Conservation (phyloP, 64 coral and sea anemone species). For the Porites australiensis region DNA sequence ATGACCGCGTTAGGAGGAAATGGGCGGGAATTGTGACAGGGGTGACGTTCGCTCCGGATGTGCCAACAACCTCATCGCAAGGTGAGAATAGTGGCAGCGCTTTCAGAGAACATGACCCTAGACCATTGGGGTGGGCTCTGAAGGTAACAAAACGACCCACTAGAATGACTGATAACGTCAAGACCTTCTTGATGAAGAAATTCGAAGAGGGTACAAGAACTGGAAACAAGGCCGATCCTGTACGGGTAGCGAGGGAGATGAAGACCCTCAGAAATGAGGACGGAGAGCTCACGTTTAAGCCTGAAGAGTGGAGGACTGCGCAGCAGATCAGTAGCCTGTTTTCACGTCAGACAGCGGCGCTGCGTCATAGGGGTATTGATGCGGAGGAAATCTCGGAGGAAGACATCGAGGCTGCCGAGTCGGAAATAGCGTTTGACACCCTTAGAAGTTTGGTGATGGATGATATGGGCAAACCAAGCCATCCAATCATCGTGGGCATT, state of each 20-base stretch:
- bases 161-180: slow-evolving; percentile 20
- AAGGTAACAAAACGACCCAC: background rate
- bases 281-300: background rate
- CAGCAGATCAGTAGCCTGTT: slow-evolving; percentile 48
- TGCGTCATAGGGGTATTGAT: background rate
- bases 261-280: slow-evolving; percentile 25
- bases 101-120: background rate
- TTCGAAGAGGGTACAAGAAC: slow-evolving; percentile 38
- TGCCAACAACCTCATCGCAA: slow-evolving; percentile 21
- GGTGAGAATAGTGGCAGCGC: background rate
- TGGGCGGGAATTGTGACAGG: slow-evolving; percentile 49
- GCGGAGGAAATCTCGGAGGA: slow-evolving; percentile 6
- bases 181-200: slow-evolving; percentile 45
- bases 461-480: slow-evolving; percentile 27
- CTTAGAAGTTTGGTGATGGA: slow-evolving; percentile 1
- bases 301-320: slow-evolving; percentile 50
- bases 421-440: background rate
- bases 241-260: slow-evolving; percentile 59
- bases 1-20: slow-evolving; percentile 59
- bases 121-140: slow-evolving; percentile 34
- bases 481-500: slow-evolving; percentile 32
- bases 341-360: slow-evolving; percentile 20
- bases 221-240: slow-evolving; percentile 38
- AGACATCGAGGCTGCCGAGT: slow-evolving; percentile 24
- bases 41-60: slow-evolving; percentile 21